Conservation (phyloP, 2,797 vertebrate species). For the Acanthurus tractus region DNA sequence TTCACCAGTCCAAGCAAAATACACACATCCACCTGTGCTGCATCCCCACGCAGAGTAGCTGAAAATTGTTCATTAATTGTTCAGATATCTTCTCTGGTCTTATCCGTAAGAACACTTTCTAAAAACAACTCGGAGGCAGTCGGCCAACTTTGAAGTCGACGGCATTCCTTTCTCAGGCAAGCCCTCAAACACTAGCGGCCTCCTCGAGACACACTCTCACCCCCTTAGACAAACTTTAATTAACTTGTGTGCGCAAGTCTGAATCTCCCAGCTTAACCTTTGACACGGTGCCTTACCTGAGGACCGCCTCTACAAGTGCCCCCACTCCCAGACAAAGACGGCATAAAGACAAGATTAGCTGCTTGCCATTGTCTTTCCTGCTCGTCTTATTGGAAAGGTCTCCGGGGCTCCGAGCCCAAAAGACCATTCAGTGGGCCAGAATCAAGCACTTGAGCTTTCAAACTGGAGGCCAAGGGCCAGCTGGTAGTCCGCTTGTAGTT, state of each 20-base stretch:
- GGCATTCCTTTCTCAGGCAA: constrained; percentile 74
- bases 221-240: constrained; percentile 83
- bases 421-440: constrained; percentile 69
- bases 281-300: constrained; percentile 81
- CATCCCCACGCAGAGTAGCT: neutral
- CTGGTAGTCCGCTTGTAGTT: constrained; percentile 81
- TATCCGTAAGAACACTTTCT: constrained; percentile 24
- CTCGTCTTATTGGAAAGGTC: constrained; percentile 78
- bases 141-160: constrained; percentile 66
- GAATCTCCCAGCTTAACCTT: constrained; percentile 80
- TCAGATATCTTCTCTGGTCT: constrained; percentile 22
- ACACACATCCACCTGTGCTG: constrained; percentile 5
- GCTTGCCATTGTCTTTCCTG: constrained; percentile 72
- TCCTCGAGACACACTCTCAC: constrained; percentile 71
- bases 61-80: constrained; percentile 27
- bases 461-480: constrained; percentile 82
- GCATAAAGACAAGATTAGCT: constrained; percentile 80
- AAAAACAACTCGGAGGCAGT: constrained; percentile 49
- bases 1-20: neutral
- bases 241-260: constrained; percentile 80
- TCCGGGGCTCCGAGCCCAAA: constrained; percentile 66
- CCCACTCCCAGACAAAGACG: constrained; percentile 67
- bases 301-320: constrained; percentile 70
- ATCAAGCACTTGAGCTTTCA: constrained; percentile 73
- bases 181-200: constrained; percentile 55